These are phyloP conservation scores for Dendrocincla fuliginosa DNA, from an alignment of 2,797 vertebrate species.

Conservation along the genomic window DNA sequence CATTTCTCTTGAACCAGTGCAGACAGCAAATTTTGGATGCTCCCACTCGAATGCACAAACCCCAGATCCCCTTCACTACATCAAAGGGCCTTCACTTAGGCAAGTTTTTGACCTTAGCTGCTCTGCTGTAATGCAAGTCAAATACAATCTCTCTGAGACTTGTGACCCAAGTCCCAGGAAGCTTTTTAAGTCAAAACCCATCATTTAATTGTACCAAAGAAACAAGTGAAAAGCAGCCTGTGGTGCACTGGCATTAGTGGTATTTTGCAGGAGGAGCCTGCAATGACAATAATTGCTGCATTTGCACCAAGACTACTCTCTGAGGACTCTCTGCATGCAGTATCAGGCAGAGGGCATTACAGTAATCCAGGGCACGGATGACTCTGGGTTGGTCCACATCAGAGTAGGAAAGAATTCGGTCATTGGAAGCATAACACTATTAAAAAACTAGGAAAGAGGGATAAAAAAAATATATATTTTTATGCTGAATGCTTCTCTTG, in stretches of 20 bases:
- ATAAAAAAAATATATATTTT: not conserved
- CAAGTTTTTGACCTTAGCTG: not conserved
- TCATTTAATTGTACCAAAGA: slow-evolving; percentile 8
- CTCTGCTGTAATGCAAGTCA: not conserved
- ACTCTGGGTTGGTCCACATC: not conserved
- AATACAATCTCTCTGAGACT: not conserved
- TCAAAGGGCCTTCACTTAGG: not conserved
- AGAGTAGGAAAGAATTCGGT: not conserved
- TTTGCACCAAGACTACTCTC: not conserved
- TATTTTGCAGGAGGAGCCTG: not conserved
- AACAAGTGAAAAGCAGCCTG: not conserved
- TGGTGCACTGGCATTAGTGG: not conserved
- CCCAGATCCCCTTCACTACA: not conserved
- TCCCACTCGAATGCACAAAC: not conserved
- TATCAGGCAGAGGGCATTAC: not conserved
- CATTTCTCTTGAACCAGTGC: not conserved
- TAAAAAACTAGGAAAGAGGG: not conserved
- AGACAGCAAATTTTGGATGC: not conserved
- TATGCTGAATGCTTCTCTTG: slow-evolving; percentile 5
- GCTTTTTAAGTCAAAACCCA: not conserved
- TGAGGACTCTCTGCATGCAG: not conserved
- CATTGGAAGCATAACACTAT: not conserved
- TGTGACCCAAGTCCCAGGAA: not conserved
- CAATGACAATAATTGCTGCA: not conserved
- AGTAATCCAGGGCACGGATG: not conserved